These are phyloP conservation scores for Oryzias dopingdopingensis DNA, from an alignment of 2,797 vertebrate species.

Conservation along the genomic window DNA sequence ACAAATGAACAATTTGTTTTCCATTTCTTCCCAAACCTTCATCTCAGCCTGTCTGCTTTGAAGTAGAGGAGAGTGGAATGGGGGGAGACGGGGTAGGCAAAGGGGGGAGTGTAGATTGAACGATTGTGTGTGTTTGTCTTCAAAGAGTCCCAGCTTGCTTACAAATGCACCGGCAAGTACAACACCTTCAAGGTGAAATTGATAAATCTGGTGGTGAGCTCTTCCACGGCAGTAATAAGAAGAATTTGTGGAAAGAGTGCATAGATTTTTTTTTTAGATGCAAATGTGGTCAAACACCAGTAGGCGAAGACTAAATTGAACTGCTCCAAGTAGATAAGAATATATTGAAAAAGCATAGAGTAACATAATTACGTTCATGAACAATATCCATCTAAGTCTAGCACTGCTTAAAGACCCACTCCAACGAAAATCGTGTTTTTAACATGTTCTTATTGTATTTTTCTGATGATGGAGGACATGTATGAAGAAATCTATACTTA, in stretches of 20 bases:
- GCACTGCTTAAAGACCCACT: constrained; percentile 21
- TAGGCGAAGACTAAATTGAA: constrained; percentile 62
- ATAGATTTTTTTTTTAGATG: constrained; percentile 65
- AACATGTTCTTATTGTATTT: too few species aligned
- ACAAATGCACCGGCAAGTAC: constrained; percentile 71
- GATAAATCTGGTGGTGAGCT: constrained; percentile 73
- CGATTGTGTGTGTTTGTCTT: constrained; percentile 73
- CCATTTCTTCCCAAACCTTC: constrained; percentile 74
- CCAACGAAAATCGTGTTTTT: too few species aligned
- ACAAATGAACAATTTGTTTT: constrained; percentile 81
- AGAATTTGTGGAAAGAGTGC: constrained; percentile 59
- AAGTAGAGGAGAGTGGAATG: constrained; percentile 62
- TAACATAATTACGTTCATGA: constrained; percentile 64
- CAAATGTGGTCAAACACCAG: constrained; percentile 69
- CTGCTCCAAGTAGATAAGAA: constrained; percentile 60
- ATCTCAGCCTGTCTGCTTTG: constrained; percentile 73
- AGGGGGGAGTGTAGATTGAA: constrained; percentile 58
- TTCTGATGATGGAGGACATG: too few species aligned
- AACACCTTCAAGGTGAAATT: constrained; percentile 80
- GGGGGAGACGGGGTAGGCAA: constrained; percentile 48
- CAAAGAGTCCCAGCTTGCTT: constrained; percentile 75
- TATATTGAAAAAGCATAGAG: constrained; percentile 50
- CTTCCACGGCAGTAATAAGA: constrained; percentile 68
- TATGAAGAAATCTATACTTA: too few species aligned
- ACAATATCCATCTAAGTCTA: constrained; percentile 55